Base-by-base conservation (phyloP, 2,113 vertebrate species). In the Larimichthys crocea region DNA sequence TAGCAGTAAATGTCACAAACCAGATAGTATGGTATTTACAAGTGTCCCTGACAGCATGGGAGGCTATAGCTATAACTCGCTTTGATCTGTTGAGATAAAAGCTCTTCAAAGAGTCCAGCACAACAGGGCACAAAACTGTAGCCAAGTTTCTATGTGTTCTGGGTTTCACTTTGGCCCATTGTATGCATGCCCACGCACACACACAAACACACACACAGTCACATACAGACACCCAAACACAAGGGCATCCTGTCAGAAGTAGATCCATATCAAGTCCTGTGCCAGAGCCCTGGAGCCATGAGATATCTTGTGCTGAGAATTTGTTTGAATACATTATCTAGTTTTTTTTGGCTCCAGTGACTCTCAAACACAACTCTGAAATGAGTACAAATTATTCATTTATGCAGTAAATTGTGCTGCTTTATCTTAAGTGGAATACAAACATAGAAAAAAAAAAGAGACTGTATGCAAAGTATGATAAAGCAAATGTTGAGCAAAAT, bases 241-340 rank as follows among this genome's bases (percentile, higher is more conserved):
- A 84, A 85, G 84, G 80, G 63, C 78, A 77, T 87, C 75, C 82
- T 87, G 82, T 90, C 90, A 89, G 84, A 88, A 86, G 86, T 72
- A 74, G 74, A 91, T 89, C 83, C 87, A 89, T 82, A 77, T 40
- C 44, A 76, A 76, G 74, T 75, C 75, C 57, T 68, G 61, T 87
- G 90, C 90, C 92, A 92, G 61, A 80, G 35, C 74, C 84, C 82
- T 70, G 82, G 50, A 86, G 85, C 78, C 53, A 49, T 35, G 68
- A 86, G 46, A 89, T 71, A 78, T 71, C 52, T 72, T 49, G n/a
- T 77, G 74, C 70, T 24, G 72, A 26, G 60, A 82, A 84, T 86
- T 64, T 49, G 69, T 86, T 80, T 61, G 79, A 84, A 86, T 80
- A 84, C 61, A 83, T 87, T 75, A 74, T 22, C 74, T 72, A 70